Percentiles rank a stretch among this genome's conserved stretches.
Conservation (phyloP, 1,140 invertebrate genomes). For the Cheumatopsyche charites region DNA sequence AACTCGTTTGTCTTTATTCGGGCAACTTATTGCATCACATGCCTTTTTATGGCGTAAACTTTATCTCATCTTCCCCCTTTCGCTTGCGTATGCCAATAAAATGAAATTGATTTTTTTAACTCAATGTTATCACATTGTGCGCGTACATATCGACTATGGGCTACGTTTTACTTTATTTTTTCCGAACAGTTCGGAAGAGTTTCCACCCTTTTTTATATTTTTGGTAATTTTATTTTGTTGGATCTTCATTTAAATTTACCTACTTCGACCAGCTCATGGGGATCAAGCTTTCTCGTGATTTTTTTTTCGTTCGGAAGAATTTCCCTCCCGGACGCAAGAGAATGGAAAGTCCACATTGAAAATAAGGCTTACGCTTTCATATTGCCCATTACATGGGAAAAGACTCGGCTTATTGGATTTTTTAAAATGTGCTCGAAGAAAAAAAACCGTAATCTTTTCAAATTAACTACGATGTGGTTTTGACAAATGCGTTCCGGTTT, state of each 20-base stretch:
- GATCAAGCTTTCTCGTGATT: slow-evolving; percentile 22
- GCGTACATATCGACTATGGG: no score
- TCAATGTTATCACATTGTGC: not conserved
- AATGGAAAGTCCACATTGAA: slow-evolving; percentile 23
- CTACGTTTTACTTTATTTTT: no score
- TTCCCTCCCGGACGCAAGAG: slow-evolving; percentile 21
- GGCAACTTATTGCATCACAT: slow-evolving; percentile 20
- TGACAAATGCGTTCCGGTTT: not conserved
- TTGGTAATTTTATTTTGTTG: slow-evolving; percentile 8
- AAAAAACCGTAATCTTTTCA: slow-evolving; percentile 17
- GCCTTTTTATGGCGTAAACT: slow-evolving; percentile 19
- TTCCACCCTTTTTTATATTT: not conserved
- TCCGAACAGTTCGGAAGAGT: no score
- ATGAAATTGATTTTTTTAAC: slow-evolving; percentile 22
- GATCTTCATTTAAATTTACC: slow-evolving; percentile 41
- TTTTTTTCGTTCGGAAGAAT: slow-evolving; percentile 16
- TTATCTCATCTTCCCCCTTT: slow-evolving; percentile 25
- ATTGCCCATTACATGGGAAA: slow-evolving; percentile 32
- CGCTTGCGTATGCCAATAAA: slow-evolving; percentile 25
- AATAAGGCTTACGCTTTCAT: slow-evolving; percentile 37
- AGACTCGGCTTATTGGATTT: slow-evolving; percentile 38
- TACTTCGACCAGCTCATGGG: not conserved
- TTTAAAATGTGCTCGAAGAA: slow-evolving; percentile 1
- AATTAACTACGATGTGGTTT: slow-evolving; percentile 10
- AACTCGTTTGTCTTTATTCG: slow-evolving; percentile 24